Base-by-base conservation (phyloP, 64 coral and sea anemone species). In the Platygyra sinensis region DNA sequence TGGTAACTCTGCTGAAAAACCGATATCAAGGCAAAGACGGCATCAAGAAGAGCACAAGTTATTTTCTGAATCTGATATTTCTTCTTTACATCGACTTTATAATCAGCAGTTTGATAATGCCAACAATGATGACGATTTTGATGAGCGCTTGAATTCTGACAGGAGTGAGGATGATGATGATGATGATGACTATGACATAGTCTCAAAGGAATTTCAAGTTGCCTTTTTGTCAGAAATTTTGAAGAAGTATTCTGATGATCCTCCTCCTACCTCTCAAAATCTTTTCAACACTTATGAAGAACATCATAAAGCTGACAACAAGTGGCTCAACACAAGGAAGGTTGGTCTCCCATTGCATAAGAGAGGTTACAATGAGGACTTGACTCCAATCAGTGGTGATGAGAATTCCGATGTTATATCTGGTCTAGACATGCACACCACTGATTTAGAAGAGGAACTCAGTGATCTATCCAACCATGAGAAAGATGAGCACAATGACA, bases 361-460 rank as follows among this genome's bases (percentile, higher is more conserved):
- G 69, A 74, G 39, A 46, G 46, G 24, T 46, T 38, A 54, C 12
- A 52, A 31, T 17, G 17, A 73, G 67, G n/a, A 74, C 10, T 13
- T 29, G 19, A 25, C 32, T 77, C 54, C 57, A 31, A 13, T 9
- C 62, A 17, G 29, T 19, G 60, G 62, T 42, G 9, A 83, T 28
- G 31, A 60, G 60, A 22, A 61, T 61, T 49, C 22, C 52, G 42
- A 77, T 24, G 33, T 11, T 13, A 24, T 8, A 39, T 63, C 17
- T 50, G 10, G 50, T 85, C 24, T 11, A 52, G 22, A 38, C 11
- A 51, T 42, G 19, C 38, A 49, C 33, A 72, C 16, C 30, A 28
- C 17, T 54, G 38, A 85, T 46, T 60, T 85, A 10, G 81, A 69
- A 14, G 19, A 65, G 42, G 62, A 85, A 7, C 81, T 85, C 11